Conservation (phyloP, 2,113 vertebrate species). For the Phylloscopus trochiloides region DNA sequence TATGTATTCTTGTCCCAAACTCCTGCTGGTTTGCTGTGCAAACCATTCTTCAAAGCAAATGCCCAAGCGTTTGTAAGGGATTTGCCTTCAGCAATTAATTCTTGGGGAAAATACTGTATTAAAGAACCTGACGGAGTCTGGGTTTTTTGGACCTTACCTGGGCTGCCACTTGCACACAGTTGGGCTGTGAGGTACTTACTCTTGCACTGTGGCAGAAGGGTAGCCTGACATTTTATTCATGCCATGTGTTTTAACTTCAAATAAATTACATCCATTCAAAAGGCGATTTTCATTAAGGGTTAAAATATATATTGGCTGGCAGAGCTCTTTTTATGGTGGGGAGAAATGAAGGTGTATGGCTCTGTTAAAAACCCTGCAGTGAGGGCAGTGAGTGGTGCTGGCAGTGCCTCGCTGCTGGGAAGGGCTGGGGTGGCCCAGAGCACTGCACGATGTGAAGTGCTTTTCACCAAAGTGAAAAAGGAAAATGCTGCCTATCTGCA, state of each 20-base stretch:
- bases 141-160: neutral
- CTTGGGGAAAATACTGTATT: neutral
- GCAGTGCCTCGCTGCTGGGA: neutral
- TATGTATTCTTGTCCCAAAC: neutral
- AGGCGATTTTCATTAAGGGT: neutral
- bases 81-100: neutral
- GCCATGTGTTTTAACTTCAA: neutral
- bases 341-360: neutral
- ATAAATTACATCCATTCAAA: neutral
- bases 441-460: too few species aligned
- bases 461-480: neutral
- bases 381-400: neutral
- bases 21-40: neutral
- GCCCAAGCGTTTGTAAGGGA: neutral
- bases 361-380: rapidly evolving
- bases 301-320: neutral
- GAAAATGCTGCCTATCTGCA: neutral
- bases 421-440: neutral
- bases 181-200: neutral
- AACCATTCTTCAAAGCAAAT: neutral
- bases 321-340: neutral
- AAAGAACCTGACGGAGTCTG: neutral
- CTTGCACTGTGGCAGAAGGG: neutral
- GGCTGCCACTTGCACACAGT: neutral
- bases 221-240: neutral